A percentile compares a stretch with the other conserved stretches of the same genome.
Conservation (phyloP, 2,113 vertebrate species). For the Percopsis transmontana region DNA sequence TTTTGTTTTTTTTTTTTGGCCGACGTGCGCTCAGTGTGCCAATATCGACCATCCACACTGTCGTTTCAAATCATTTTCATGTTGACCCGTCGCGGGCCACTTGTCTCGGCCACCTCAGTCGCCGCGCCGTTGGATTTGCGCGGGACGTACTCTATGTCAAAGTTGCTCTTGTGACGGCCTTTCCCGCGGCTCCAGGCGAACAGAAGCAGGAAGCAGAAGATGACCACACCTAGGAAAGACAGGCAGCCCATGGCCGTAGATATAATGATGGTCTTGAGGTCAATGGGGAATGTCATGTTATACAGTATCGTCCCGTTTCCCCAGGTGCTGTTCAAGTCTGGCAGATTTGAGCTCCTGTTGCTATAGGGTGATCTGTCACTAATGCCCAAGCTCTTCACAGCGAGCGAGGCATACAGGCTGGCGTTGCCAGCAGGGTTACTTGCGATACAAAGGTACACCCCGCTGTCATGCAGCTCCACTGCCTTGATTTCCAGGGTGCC, state of each 20-base stretch:
- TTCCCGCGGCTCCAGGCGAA: conserved; percentile 97
- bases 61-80: conserved; percentile 96
- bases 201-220: conserved; percentile 96
- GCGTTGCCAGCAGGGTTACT: conserved; percentile 95
- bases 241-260: conserved; percentile 99
- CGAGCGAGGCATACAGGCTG: conserved; percentile 89
- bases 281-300: conserved; percentile 94
- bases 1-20: conserved; percentile 13
- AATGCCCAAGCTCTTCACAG: conserved; percentile 86
- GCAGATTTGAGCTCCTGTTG: conserved; percentile 93
- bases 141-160: conserved; percentile 95
- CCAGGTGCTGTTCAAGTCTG: conserved; percentile 91
- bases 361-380: conserved; percentile 86
- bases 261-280: conserved; percentile 97
- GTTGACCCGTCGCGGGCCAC: conserved; percentile 93
- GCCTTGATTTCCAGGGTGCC: conserved; percentile 95
- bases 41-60: conserved; percentile 1
- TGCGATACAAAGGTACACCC: conserved; percentile 93
- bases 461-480: conserved; percentile 95
- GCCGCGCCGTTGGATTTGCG: conserved; percentile 91
- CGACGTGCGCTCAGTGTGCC: conserved; percentile 60
- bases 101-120: conserved; percentile 80
- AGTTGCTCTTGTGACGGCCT: conserved; percentile 95
- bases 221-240: conserved; percentile 94
- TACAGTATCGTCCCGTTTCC: conserved; percentile 89